Percentiles rank a stretch among this genome's conserved stretches.
These are phyloP conservation scores for Cepphus grylle DNA, from an alignment of 2,113 vertebrate genomes.

Conservation along the genomic window DNA sequence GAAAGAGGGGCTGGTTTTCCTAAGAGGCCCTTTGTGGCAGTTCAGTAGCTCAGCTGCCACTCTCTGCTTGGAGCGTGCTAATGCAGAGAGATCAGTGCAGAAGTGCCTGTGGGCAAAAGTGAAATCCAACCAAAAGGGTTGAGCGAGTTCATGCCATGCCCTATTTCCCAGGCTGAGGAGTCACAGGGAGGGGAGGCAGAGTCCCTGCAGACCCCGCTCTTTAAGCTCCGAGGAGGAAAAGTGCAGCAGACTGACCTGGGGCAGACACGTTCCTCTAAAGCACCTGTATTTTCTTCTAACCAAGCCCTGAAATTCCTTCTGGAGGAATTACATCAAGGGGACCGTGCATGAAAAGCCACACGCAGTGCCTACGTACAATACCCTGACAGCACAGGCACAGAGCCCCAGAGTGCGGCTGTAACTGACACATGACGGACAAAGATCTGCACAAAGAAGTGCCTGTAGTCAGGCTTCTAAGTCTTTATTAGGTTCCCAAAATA, in stretches of 20 bases:
- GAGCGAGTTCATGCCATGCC: neutral
- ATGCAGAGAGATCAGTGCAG: neutral
- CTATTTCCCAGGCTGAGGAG: neutral
- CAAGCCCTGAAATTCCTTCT: neutral
- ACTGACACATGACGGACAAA: neutral
- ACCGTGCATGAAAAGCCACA: neutral
- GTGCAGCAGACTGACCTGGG: neutral
- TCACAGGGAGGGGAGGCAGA: neutral
- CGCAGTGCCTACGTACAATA: neutral
- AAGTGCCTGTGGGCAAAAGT: neutral
- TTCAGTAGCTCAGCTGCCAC: neutral
- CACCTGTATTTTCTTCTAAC: neutral
- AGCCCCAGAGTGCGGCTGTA: accelerated
- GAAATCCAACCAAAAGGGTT: neutral
- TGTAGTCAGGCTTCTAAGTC: neutral
- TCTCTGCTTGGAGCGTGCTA: neutral
- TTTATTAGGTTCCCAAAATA: neutral
- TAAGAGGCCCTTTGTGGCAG: neutral
- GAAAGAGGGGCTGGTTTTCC: neutral
- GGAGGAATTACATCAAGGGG: neutral
- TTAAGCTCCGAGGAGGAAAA: neutral
- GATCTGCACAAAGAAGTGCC: neutral
- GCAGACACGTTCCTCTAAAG: neutral
- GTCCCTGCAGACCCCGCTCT: neutral
- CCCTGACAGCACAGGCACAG: neutral